A percentile compares a stretch with the other conserved stretches of the same genome.
Evolutionary conservation across 2,797 vertebrate species (phyloP).

Genomic region (Acrossocheilus fasciatus): DNA sequence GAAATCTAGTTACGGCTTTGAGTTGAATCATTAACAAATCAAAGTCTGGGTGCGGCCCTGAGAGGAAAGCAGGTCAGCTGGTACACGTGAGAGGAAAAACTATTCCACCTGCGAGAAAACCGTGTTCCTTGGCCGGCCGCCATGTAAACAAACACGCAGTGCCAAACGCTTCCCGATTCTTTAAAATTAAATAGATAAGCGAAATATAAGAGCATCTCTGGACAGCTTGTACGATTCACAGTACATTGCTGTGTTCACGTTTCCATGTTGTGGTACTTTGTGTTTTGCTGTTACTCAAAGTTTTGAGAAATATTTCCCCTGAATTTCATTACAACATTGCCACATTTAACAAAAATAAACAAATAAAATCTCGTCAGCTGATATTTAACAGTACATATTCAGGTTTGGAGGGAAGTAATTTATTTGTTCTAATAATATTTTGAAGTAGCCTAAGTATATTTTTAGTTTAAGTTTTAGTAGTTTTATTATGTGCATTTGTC

Average conservation of each 20-base stretch:
- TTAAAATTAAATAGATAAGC: background rate
- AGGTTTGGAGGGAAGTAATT: background rate
- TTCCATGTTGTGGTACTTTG: background rate
- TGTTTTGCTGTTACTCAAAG: background rate
- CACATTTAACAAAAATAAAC: background rate
- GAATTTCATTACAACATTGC: background rate
- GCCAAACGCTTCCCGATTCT: background rate
- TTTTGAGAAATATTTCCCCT: background rate
- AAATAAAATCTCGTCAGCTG: background rate
- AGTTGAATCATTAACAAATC: conserved; percentile 61
- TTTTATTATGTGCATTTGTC: no score
- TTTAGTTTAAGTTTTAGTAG: no score
- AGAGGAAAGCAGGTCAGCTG: conserved; percentile 45
- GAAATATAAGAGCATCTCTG: background rate
- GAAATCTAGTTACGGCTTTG: conserved; percentile 51
- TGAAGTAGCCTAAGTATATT: background rate
- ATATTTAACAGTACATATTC: background rate
- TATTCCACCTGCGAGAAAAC: conserved; percentile 51
- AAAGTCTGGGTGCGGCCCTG: conserved; percentile 11
- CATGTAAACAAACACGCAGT: background rate
- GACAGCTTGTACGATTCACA: background rate
- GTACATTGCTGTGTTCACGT: background rate
- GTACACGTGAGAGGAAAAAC: conserved; percentile 49
- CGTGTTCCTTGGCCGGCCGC: background rate
- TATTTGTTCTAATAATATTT: background rate